A percentile compares a stretch with the other conserved stretches of the same genome.
Evolutionary conservation across 2,888 invertebrate genomes (phyloP).

Genomic region (Capitulum mitella): DNA sequence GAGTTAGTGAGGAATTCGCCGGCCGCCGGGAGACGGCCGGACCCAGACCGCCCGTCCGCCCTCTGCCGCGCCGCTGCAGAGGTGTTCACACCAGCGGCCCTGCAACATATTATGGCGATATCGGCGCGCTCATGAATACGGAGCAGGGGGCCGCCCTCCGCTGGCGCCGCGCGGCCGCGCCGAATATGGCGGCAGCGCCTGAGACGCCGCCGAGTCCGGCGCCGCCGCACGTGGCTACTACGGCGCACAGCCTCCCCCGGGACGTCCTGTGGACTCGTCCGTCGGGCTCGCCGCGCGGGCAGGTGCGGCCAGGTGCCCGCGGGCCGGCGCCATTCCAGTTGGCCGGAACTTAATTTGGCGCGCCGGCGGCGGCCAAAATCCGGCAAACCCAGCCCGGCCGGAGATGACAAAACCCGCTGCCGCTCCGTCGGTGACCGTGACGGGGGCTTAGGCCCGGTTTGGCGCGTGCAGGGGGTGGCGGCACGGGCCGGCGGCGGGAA

Average conservation of each 20-base stretch:
- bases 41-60: no score
- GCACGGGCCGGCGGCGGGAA: background rate
- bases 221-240: constrained; percentile 18
- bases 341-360: background rate
- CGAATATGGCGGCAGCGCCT: background rate
- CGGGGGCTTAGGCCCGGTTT: background rate
- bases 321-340: background rate
- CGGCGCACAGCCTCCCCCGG: background rate
- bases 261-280: background rate
- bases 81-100: background rate
- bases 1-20: no score
- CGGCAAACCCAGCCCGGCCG: background rate
- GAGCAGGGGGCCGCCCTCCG: background rate
- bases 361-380: background rate
- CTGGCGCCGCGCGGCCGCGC: background rate
- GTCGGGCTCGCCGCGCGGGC: background rate
- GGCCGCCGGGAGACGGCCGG: no score
- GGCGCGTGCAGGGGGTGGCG: background rate
- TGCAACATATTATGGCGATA: background rate
- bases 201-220: no score
- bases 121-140: background rate
- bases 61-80: no score
- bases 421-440: background rate
- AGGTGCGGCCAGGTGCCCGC: background rate
- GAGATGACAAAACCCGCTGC: background rate